Evolutionary conservation across 2,888 invertebrate species (phyloP), one percentile per base, ranked within the genome.

Genomic region (Callinectes sapidus): DNA sequence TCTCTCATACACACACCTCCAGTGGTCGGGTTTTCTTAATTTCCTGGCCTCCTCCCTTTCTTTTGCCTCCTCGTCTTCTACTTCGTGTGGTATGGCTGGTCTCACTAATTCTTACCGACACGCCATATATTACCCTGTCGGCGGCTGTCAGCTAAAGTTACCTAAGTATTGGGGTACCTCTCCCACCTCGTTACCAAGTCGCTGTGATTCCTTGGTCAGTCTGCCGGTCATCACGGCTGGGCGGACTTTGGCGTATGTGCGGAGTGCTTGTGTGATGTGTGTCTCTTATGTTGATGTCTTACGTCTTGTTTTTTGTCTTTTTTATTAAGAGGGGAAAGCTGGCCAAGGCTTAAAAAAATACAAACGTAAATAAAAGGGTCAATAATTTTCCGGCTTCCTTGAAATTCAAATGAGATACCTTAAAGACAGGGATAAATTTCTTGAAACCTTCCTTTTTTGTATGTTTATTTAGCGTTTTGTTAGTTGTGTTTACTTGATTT

Each of bases 61-160:
- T 39, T 39, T 90, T 42, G 13, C 28, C 77, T 87, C 39, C 42
- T 42, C 16, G 87, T 42, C 39, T 23, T 48, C 87, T 48, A 48
- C 23, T 87, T 48, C 48, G 87, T 32, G 39, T 5, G 39, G n/a
- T 5, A 35, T 35, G 39, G 87, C 18, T 39, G 87, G 87, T 32
- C 85, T 85, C 54, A 85, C 85, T 91, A 91, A 91, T 91, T 91
- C 32, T 66, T n/a, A 28, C n/a, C 42, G 91, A 61, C 91, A 91
- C 87, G n/a, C 71, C 87, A 77, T 91, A 91, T 91, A 61, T 91
- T 61, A 77, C 54, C 77, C 88, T 88, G 91, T 91, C 91, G 87
- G 91, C 61, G 10, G 87, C 39, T 88, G 91, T 91, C 91, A 48
- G 81, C 88, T 42, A 88, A 28, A 71, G 91, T 88, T 91, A 91